These are phyloP conservation scores for Chrosomus eos DNA, from an alignment of 2,797 vertebrate genomes.

Conservation along the genomic window DNA sequence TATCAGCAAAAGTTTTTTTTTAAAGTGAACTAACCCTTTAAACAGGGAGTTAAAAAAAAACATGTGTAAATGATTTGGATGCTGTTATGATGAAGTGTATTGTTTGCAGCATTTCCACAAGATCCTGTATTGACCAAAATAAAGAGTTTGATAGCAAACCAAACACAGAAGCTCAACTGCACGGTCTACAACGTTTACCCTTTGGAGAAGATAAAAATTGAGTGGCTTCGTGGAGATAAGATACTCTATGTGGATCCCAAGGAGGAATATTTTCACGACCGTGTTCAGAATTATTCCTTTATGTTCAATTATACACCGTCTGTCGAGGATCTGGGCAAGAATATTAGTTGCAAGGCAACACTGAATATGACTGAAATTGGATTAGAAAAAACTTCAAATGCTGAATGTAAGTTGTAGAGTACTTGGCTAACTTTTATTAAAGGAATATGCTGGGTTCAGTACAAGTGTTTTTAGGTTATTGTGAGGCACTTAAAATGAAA, in stretches of 20 bases:
- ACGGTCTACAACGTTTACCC: constrained; percentile 72
- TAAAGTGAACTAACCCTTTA: too few species aligned
- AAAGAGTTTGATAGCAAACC: constrained; percentile 57
- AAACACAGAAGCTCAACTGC: constrained; percentile 65
- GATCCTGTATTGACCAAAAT: constrained; percentile 72
- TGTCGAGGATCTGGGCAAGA: constrained; percentile 2
- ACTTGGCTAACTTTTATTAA: neutral
- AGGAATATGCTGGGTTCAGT: neutral
- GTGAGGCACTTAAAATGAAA: neutral
- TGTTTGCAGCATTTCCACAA: constrained; percentile 74
- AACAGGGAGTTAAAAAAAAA: neutral
- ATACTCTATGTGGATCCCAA: rapidly evolving
- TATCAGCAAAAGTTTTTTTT: too few species aligned
- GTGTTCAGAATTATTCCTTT: neutral
- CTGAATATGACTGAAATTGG: neutral
- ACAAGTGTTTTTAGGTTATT: neutral
- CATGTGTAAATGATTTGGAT: neutral
- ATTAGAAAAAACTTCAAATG: neutral
- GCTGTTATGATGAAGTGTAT: neutral
- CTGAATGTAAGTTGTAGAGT: constrained; percentile 39
- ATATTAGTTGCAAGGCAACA: constrained; percentile 45
- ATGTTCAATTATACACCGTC: constrained; percentile 9
- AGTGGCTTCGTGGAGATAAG: constrained; percentile 59
- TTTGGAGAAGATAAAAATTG: constrained; percentile 61
- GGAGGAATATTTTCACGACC: rapidly evolving